Base-by-base conservation (phyloP, 2,888 invertebrate species). In the Eubasilissa splendida region DNA sequence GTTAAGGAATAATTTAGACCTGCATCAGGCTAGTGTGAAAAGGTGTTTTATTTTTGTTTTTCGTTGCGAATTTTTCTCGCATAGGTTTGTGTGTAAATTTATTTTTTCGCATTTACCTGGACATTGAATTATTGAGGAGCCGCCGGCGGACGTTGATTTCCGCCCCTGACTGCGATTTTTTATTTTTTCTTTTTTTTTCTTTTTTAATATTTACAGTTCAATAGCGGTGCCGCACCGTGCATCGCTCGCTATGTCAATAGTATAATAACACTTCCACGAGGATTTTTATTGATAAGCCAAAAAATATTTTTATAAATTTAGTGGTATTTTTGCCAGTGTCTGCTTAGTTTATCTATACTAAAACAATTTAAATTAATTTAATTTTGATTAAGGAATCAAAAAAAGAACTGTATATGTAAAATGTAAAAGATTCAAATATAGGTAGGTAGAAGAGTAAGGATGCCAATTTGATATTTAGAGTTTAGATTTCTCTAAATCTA, bases 81-180 rank as follows among this genome's bases (percentile, higher is more conserved):
- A 73, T 58, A 58, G 71, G 71, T 73, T 42, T 56, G 58, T n/a
- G 58, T 31, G 71, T 56, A 56, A 14, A 50, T 70, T 70, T 68
- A 42, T 42, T 14, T 73, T 73, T 54, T 73, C 56, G 68, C 74
- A 75, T 79, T 79, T 75, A 79, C 66, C 75, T 63, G 75, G 75
- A 52, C 79, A 66, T 58, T 79, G 79, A 74, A 79, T 79, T 75
- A 79, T 79, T 79, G 75, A 79, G 68, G 66, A 79, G 68, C 54
- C 75, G 75, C 75, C 75, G 79, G 75, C 75, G 79, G 74, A 78
- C 77, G 77, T 58, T 71, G 54, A 75, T 79, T 79, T 79, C 42
- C 53, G 73, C 59, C 42, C 71, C 33, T 56, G 68, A 68, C n/a
- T 31, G 54, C 58, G 10, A 65, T 65, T 74, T 75, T 79, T 74